Base-by-base conservation (phyloP, 2,888 invertebrate species). In the Quadriops clusia region DNA sequence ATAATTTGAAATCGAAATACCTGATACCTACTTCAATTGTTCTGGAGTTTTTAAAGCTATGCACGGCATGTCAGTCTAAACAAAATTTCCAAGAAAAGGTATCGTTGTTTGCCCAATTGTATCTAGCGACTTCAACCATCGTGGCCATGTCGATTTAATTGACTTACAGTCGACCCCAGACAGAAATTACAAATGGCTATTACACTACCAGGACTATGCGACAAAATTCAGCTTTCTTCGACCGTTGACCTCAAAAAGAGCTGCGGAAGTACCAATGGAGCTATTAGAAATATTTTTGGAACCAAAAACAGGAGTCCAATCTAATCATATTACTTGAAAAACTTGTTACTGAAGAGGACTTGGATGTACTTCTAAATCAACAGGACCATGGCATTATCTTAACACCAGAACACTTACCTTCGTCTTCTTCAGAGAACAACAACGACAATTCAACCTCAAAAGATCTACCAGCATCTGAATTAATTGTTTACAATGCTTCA, bases 181-280 rank as follows among this genome's bases (percentile, higher is more conserved):
- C 25, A 34, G 20, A 23, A 24, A 34, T 30, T 34, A 34, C 17
- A 34, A 34, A 30, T 34, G 25, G 24, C 30, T 34, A 24, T 23
- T 33, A 17, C 23, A 30, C 13, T 30, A 31, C 23, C 53, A 55
- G 34, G 56, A 56, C 28, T 43, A 53, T 37, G 28, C 29, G 2
- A 54, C 53, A 17, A 58, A 56, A 38, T 39, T 36, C 24, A 32
- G 35, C 20, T 32, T 33, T 28, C 29, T 40, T 8, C 23, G 16
- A 10, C 32, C 36, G 16, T 32, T 32, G 23, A 31, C 29, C 30
- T 25, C 30, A 17, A 40, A 30, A 38, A 33, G 30, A 27, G 31
- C 29, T 20, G 28, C 31, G 23, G 29, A 38, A 30, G 32, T 40
- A 27, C 32, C 37, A 20, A 25, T 25, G 22, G 26, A 37, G 24